Base-by-base conservation (phyloP, 2,888 invertebrate genomes). In the Tubulanus polymorphus region DNA sequence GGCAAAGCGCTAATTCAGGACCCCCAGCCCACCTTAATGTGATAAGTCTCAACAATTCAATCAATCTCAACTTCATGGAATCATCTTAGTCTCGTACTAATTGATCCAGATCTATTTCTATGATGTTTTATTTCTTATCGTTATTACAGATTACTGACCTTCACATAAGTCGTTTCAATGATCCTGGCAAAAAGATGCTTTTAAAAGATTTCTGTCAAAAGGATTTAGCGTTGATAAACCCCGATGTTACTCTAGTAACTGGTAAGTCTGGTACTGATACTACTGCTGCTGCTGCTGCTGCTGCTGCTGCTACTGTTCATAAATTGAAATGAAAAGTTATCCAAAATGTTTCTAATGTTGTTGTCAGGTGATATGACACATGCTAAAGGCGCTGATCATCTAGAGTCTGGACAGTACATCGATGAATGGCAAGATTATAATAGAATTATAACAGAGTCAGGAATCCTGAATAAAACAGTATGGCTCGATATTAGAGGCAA, bases 401-500 rank as follows among this genome's bases (percentile, higher is more conserved):
- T 90, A 71, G 91, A 91, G 12, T 92, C 93, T n/a, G 84, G 84
- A 37, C 93, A 93, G 80, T 86, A 86, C 64, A 81, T 86, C 66
- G 85, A 85, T 61, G 93, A 94, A 81, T 94, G 93, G 93, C 76
- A 85, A 61, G 83, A 85, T 66, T 94, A 93, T 75, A 82, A 85
- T 65, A 83, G 85, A 68, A 83, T 88, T 60, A 81, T 93, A 30
- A 81, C 84, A 48, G 85, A 87, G 63, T 62, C 86, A 45, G 83
- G 84, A 65, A 84, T 90, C 26, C 81, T 81, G 50, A 81, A 86
- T 41, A 85, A 85, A 71, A 90, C 90, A 2, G 80, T 85, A 29
- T 93, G 93, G 92, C 81, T 93, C 58, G 93, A 93, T 81, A 88
- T 92, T 61, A 83, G 93, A 78, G 93, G 93, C 77, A 93, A 93